Evolutionary conservation across 2,113 vertebrate species (phyloP), one percentile per base, ranked within the genome.

Genomic region (Limanda limanda): DNA sequence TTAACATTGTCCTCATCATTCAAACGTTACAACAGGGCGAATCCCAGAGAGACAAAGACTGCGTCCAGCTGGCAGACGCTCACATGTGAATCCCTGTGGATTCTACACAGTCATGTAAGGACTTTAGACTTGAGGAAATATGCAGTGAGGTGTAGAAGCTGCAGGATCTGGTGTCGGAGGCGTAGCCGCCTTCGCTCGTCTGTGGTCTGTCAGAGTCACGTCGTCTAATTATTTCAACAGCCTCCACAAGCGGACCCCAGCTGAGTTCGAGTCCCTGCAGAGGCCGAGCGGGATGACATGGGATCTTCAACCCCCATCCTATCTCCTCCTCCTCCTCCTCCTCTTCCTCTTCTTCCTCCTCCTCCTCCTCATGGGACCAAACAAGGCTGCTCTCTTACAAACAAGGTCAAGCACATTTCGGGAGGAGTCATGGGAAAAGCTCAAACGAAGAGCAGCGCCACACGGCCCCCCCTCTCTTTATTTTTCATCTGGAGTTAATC

Each of bases 341-440:
- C 48, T 82, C 71, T 12, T 15, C 42, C 14, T 27, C 25, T 27
- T 27, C 31, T 1, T 14, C 52, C 61, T 24, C 15, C 35, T 68
- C 60, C 24, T 80, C 58, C 48, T 83, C 71, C 54, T 83, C 71
- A 52, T 81, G 91, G 83, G 90, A 89, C 79, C 73, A 89, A 89
- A 85, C 79, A 86, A 80, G 78, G 59, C 68, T 48, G 25, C 48
- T 88, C 84, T 80, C 82, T 81, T 71, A 80, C 68, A 84, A 89
- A 84, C 83, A 79, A 82, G 91, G 91, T 92, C 91, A 89, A 72
- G 80, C 83, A 78, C 82, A 84, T 91, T 86, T 86, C 85, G 89
- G 83, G 79, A 81, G 62, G 84, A 94, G 90, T 92, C 92, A 88
- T 94, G 93, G 92, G 93, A 94, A 94, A 79, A 35, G 63, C 71